Evolutionary conservation across 1,140 invertebrate genomes (phyloP).

Genomic region (Platyscapa corneri): DNA sequence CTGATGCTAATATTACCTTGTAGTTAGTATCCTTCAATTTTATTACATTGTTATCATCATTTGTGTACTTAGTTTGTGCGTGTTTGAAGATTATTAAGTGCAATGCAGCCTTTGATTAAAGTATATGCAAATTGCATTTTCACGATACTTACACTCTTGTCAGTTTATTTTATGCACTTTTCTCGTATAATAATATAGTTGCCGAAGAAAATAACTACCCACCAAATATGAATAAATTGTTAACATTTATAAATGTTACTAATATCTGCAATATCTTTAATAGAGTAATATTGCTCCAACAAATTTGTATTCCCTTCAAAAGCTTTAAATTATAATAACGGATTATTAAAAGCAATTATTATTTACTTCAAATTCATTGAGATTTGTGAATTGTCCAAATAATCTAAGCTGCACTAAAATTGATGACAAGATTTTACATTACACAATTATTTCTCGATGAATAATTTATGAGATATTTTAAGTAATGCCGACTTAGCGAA

Average conservation of each 20-base stretch:
- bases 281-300: background rate
- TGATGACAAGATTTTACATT: no score
- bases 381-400: background rate
- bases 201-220: background rate
- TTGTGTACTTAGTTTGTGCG: background rate
- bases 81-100: background rate
- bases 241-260: background rate
- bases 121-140: slow-evolving; percentile 1
- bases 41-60: slow-evolving; percentile 29
- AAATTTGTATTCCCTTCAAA: background rate
- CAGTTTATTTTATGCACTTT: background rate
- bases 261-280: background rate
- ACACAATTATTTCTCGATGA: no score
- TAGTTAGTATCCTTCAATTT: slow-evolving; percentile 25
- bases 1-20: slow-evolving; percentile 1
- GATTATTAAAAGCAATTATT: no score
- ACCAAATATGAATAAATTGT: background rate
- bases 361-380: background rate
- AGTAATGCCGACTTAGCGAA: background rate
- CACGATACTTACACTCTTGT: slow-evolving; percentile 8
- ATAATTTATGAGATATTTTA: background rate
- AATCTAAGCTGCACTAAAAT: no score
- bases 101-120: slow-evolving; percentile 25
- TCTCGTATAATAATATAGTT: background rate
- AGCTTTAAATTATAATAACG: no score